Evolutionary conservation across 1,140 invertebrate species (phyloP).

Genomic region (Bicyclus anynana): DNA sequence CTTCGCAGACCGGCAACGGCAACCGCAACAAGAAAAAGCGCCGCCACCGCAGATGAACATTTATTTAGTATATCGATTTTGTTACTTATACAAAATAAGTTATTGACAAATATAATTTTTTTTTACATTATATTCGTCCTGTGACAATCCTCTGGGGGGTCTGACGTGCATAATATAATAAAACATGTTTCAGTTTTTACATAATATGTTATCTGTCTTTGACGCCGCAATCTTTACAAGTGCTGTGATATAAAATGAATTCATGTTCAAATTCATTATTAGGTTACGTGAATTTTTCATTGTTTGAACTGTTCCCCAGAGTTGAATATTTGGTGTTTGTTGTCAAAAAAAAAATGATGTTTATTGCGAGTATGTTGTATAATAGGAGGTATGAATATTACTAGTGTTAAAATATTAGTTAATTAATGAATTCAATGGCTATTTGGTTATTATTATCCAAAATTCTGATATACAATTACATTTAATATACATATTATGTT

Average conservation of each 20-base stretch:
- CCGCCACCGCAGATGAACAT: slow-evolving; percentile 40
- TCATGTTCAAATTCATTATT: slow-evolving; percentile 35
- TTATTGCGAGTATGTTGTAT: neutral
- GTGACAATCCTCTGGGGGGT: slow-evolving; percentile 38
- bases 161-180: no score
- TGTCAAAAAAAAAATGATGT: no score
- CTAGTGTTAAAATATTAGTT: no score
- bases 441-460: slow-evolving; percentile 33
- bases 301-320: slow-evolving; percentile 37
- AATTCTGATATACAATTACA: slow-evolving; percentile 35
- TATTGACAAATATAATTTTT: slow-evolving; percentile 13
- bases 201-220: slow-evolving; percentile 46
- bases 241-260: slow-evolving; percentile 62
- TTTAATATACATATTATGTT: slow-evolving; percentile 30
- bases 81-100: slow-evolving; percentile 6
- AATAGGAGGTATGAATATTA: neutral
- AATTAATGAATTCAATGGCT: slow-evolving; percentile 33
- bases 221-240: slow-evolving; percentile 57
- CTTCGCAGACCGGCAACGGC: slow-evolving; percentile 30
- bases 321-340: slow-evolving; percentile 33
- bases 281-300: slow-evolving; percentile 35
- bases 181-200: no score
- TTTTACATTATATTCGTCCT: slow-evolving; percentile 45
- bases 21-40: slow-evolving; percentile 49
- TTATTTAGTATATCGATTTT: slow-evolving; percentile 11